Evolutionary conservation across 2,888 invertebrate genomes (phyloP), one percentile per base, ranked within the genome.

Genomic region (Cheilosia vernalis): DNA sequence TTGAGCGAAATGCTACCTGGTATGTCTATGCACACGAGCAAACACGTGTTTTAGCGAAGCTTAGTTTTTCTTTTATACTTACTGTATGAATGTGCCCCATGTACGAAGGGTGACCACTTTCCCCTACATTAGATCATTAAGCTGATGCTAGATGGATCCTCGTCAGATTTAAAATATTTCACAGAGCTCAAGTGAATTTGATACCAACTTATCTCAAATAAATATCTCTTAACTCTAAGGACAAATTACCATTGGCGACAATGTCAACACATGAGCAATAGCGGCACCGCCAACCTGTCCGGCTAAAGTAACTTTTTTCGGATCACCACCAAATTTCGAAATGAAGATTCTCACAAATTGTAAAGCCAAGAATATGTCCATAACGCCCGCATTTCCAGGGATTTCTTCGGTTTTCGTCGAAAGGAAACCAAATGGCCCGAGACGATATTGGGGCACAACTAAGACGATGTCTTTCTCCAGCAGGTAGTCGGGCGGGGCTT

Each of bases 271-370:
- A 37, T 93, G 92, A 1, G 93, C 92, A 1, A 93, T 90, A 2
- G 92, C 92, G 0, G 92, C 93, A 2, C 94, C 94, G 1, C 93
- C 93, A 87, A 93, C 93, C 87, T 94, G 93, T 0, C 94, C 94
- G 42, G 93, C 92, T 13, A 94, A 89, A 0, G 94, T 94, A 0
- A 94, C 91, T 27, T 89, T 89, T 13, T 85, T 84, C 1, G 93
- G 90, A 89, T 94, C 92, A 0, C 94, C 94, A 10, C 94, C 93
- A 85, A 94, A 91, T 61, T 92, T 90, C 6, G 92, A 89, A 21
- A 93, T 69, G 27, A 55, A 30, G 4, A 27, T 19, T 17, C 56
- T 42, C 4, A 70, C 90, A 93, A 93, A 94, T 64, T 93, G 89
- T 60, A 94, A 88, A 0, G 93, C 93, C 67, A 93, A 82, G 42